Evolutionary conservation across 1,140 invertebrate genomes (phyloP).

Genomic region (Apis dorsata): DNA sequence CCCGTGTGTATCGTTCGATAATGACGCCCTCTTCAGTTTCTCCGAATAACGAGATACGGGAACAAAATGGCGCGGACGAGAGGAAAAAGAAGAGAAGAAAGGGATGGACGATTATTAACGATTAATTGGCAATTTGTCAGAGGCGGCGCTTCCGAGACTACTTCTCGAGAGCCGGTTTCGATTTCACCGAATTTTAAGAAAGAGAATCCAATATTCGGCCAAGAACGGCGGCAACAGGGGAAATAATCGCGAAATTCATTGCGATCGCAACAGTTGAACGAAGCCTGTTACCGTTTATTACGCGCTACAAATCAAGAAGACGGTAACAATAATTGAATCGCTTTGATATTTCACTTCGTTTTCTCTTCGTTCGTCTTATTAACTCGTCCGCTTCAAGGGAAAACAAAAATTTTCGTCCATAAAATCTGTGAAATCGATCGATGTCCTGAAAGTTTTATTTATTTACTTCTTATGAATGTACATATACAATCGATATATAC

Average conservation of each 20-base stretch:
- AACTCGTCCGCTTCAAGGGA: neutral
- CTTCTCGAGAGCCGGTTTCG: neutral
- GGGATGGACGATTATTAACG: neutral
- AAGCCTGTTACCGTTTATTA: conserved; percentile 22
- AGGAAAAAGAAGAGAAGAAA: neutral
- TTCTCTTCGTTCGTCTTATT: neutral
- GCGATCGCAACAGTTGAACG: conserved; percentile 19
- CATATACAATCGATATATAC: too few relatives aligned
- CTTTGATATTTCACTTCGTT: conserved; percentile 1
- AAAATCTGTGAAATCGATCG: too few relatives aligned
- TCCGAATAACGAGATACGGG: too few relatives aligned
- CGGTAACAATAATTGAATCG: conserved; percentile 25
- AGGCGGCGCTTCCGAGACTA: neutral
- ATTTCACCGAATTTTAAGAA: conserved; percentile 14
- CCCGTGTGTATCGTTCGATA: too few relatives aligned
- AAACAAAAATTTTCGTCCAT: too few relatives aligned
- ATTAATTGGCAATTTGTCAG: neutral
- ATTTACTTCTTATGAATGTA: too few relatives aligned
- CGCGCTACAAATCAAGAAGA: conserved; percentile 2
- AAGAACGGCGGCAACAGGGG: neutral
- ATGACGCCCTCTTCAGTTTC: too few relatives aligned
- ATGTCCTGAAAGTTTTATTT: too few relatives aligned
- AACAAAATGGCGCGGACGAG: too few relatives aligned
- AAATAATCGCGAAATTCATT: conserved; percentile 37
- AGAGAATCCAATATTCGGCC: neutral